Evolutionary conservation across 2,888 invertebrate species (phyloP).

Genomic region (Eupithecia tripunctaria): DNA sequence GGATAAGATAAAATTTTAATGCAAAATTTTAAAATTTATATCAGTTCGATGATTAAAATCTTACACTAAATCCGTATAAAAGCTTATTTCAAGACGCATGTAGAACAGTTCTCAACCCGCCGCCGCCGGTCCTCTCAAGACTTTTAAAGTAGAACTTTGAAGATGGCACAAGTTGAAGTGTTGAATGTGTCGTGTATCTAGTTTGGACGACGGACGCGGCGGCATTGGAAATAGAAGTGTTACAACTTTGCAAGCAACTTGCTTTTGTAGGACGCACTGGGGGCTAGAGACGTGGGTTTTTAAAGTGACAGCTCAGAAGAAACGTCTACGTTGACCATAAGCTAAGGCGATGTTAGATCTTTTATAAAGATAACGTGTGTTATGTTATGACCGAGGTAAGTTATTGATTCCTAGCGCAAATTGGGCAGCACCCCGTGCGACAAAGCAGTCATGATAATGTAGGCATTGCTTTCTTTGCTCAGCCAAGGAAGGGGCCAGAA

Average conservation of each 20-base stretch:
- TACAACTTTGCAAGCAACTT: constrained; percentile 43
- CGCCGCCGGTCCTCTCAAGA: not conserved
- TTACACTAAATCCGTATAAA: not conserved
- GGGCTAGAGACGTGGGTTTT: constrained; percentile 21
- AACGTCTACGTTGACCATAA: not conserved
- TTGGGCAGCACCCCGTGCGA: no score
- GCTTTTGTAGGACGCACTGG: constrained; percentile 45
- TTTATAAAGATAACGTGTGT: not conserved
- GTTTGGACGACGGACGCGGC: constrained; percentile 23
- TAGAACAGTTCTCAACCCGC: constrained; percentile 1
- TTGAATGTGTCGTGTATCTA: constrained; percentile 36
- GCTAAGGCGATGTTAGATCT: not conserved
- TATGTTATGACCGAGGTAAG: no score
- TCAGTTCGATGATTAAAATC: no score
- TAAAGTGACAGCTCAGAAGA: not conserved
- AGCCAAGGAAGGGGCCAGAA: no score
- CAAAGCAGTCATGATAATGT: no score
- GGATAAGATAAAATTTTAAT: no score
- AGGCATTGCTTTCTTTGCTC: no score
- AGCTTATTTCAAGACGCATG: not conserved
- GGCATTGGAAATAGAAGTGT: constrained; percentile 56
- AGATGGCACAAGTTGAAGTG: constrained; percentile 32
- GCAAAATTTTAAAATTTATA: not conserved
- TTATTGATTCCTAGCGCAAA: no score
- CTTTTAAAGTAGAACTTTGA: constrained; percentile 5